These are phyloP conservation scores for Budorcas taxicolor DNA, from an alignment of 2,113 vertebrate genomes.

Conservation along the genomic window DNA sequence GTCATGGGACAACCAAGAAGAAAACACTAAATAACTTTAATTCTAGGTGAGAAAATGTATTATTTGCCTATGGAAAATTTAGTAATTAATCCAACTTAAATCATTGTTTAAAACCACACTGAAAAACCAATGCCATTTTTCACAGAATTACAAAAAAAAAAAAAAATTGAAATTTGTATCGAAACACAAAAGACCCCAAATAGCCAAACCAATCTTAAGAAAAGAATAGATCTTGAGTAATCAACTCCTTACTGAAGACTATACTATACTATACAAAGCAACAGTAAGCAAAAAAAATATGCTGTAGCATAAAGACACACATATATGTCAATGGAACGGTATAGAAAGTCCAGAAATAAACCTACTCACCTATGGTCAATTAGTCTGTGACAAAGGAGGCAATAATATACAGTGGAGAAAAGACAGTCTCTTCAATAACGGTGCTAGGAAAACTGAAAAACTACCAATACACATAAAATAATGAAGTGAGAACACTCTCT, in stretches of 20 bases:
- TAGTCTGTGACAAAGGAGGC: not conserved
- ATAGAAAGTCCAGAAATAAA: not conserved
- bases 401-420: not conserved
- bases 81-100: not conserved
- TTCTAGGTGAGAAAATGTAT: not conserved
- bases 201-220: not conserved
- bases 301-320: not conserved
- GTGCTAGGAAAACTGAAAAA: not conserved
- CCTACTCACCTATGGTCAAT: not conserved
- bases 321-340: not conserved
- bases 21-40: not conserved
- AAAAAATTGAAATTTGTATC: not conserved
- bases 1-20: not conserved
- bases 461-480: not conserved
- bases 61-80: not conserved
- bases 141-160: not conserved
- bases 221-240: not conserved
- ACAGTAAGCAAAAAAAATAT: not conserved
- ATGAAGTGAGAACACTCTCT: not conserved
- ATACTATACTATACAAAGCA: not conserved
- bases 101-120: not conserved
- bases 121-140: not conserved
- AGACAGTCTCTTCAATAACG: not conserved
- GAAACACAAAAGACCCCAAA: not conserved
- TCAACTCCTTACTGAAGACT: not conserved